Evolutionary conservation across 2,888 invertebrate genomes (phyloP), one percentile per base, ranked within the genome.

Genomic region (Yponomeuta plumbellus): DNA sequence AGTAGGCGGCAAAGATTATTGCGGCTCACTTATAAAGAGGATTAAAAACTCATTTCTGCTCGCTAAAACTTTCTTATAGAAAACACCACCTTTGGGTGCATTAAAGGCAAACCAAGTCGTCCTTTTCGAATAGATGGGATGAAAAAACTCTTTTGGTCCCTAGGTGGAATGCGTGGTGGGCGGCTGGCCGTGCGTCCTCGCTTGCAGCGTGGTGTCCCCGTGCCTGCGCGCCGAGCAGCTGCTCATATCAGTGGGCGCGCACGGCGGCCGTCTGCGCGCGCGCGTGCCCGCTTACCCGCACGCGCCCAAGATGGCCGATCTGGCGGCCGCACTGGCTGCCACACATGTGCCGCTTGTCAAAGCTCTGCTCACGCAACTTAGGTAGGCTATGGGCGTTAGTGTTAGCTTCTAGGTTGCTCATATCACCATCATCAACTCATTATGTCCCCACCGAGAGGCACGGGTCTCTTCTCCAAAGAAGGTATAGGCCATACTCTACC

Each of bases 151-250:
- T n/a, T n/a, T n/a, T n/a, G n/a, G 22, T 5, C 26, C 26, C 3
- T 75, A 96, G 96, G 96, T 93, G 94, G 95, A 81, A 88, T 99
- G 75, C 94, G 95, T 85, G n/a, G 88, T 92, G 69, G 83, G 89
- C 71, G 98, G 98, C 39, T 97, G 98, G 71, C 98, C 99, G 40
- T 97, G 98, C 68, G 97, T 98, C 75, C 92, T 99, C 69, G 97
- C 97, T 34, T 95, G 98, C 67, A 97, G 98, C 1, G 95, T 98
- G 71, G 92, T 98, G 66, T 94, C 95, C 73, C 98, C 98, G 26
- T 98, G 97, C 81, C 92, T 98, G 76, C 93, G 97, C 71, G 98
- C 98, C 0, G 98, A 99, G 83, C 96, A 97, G 82, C 93, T 99
- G 71, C 92, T 98, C 68, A 95, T 99, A 68, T 96, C 98, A 34